These are phyloP conservation scores for Arvicanthis niloticus DNA, from an alignment of 2,113 vertebrate genomes.

Conservation along the genomic window DNA sequence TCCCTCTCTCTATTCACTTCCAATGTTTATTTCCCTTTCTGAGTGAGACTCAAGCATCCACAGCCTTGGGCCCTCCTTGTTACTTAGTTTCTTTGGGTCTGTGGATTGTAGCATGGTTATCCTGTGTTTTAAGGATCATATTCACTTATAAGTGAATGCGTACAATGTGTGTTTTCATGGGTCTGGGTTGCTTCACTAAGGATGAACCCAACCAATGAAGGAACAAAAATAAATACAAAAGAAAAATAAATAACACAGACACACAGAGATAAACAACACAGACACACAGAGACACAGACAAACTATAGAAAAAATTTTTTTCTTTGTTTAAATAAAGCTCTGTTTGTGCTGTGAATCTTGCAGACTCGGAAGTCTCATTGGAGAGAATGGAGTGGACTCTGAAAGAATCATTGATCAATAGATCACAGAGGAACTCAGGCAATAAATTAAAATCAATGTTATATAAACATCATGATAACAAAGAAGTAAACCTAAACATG, in stretches of 20 bases:
- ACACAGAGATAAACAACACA: background rate
- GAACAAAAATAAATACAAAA: too few relatives aligned
- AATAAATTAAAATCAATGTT: slow-evolving; percentile 10
- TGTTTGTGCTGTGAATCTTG: background rate
- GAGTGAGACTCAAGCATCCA: too few relatives aligned
- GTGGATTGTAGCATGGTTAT: too few relatives aligned
- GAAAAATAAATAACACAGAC: background rate
- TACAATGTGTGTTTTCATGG: too few relatives aligned
- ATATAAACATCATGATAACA: background rate
- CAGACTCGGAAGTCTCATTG: background rate
- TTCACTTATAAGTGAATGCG: too few relatives aligned
- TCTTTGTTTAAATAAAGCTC: background rate
- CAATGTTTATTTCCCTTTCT: too few relatives aligned
- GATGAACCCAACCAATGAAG: too few relatives aligned
- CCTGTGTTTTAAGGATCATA: too few relatives aligned
- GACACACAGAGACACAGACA: background rate
- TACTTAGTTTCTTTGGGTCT: too few relatives aligned
- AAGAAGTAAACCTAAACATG: background rate
- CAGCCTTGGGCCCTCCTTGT: too few relatives aligned
- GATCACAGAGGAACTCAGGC: background rate
- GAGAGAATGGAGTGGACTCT: background rate
- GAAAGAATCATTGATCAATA: background rate
- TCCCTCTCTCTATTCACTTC: too few relatives aligned
- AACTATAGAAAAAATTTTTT: background rate
- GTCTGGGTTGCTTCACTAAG: too few relatives aligned